These are phyloP conservation scores for Lucifuga dentata DNA, from an alignment of 2,113 vertebrate genomes.

Conservation along the genomic window DNA sequence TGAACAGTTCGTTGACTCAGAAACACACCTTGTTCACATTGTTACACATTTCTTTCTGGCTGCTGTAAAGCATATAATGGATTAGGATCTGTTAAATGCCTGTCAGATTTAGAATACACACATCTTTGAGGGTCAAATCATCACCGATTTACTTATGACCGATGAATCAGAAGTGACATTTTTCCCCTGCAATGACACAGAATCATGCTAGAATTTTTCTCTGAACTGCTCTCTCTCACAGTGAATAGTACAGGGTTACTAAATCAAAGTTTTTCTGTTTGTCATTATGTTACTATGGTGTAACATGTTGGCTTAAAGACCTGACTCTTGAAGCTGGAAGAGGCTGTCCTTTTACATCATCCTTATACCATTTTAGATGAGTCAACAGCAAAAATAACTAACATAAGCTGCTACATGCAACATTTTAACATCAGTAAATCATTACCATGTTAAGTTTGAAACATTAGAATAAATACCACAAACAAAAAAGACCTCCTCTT, in stretches of 20 bases:
- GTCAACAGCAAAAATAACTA: slow-evolving; percentile 59
- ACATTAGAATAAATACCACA: slow-evolving; percentile 47
- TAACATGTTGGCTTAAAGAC: slow-evolving; percentile 37
- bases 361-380: slow-evolving; percentile 38
- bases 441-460: slow-evolving; percentile 53
- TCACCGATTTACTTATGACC: too few relatives aligned
- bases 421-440: slow-evolving; percentile 44
- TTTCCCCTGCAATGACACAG: too few relatives aligned
- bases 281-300: slow-evolving; percentile 58
- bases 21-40: too few relatives aligned
- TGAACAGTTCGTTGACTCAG: too few relatives aligned
- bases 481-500: slow-evolving; percentile 18
- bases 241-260: neutral
- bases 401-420: slow-evolving; percentile 49
- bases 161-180: too few relatives aligned
- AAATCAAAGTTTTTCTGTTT: slow-evolving; percentile 46
- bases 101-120: too few relatives aligned
- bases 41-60: too few relatives aligned
- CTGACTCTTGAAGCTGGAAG: slow-evolving; percentile 30
- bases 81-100: too few relatives aligned
- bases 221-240: slow-evolving; percentile 8
- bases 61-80: too few relatives aligned
- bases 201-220: too few relatives aligned
- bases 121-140: too few relatives aligned
- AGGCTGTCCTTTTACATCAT: slow-evolving; percentile 46